A percentile compares a stretch with the other conserved stretches of the same genome.
These are phyloP conservation scores for Calyptommatus sinebrachiatus DNA, from an alignment of 2,113 vertebrate genomes.

Conservation along the genomic window DNA sequence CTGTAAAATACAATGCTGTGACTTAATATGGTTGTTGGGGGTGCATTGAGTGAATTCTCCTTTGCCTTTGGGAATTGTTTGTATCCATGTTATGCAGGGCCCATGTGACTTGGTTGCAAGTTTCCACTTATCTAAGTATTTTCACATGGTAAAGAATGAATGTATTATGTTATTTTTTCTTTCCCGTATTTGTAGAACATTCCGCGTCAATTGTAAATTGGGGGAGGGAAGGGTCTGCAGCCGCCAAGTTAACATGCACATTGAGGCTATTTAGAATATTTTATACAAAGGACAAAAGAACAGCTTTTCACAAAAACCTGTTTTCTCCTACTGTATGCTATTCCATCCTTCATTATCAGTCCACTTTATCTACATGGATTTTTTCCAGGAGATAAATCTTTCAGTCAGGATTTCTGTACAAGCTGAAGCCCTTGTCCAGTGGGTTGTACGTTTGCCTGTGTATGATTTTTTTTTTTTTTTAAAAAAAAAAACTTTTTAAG, in stretches of 20 bases:
- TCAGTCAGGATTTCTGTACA: conserved; percentile 60
- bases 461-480: conserved; percentile 24
- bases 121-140: conserved; percentile 40
- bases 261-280: conserved; percentile 58
- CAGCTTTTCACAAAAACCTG: conserved; percentile 53
- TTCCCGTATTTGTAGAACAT: conserved; percentile 49
- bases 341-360: conserved; percentile 67
- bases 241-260: conserved; percentile 56
- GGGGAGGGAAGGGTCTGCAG: conserved; percentile 37
- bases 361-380: conserved; percentile 71
- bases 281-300: conserved; percentile 71
- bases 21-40: no score
- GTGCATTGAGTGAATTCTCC: not conserved
- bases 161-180: conserved; percentile 48
- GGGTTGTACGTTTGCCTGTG: conserved; percentile 48
- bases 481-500: conserved; percentile 43
- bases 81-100: conserved; percentile 7
- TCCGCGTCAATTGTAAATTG: conserved; percentile 49
- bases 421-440: conserved; percentile 44
- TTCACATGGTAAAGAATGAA: conserved; percentile 50
- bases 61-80: not conserved
- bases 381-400: conserved; percentile 73
- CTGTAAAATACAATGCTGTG: no score
- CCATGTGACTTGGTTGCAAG: conserved; percentile 47
- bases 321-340: conserved; percentile 59